These are phyloP conservation scores for Artibeus lituratus DNA, from an alignment of 2,797 vertebrate species.

Conservation along the genomic window DNA sequence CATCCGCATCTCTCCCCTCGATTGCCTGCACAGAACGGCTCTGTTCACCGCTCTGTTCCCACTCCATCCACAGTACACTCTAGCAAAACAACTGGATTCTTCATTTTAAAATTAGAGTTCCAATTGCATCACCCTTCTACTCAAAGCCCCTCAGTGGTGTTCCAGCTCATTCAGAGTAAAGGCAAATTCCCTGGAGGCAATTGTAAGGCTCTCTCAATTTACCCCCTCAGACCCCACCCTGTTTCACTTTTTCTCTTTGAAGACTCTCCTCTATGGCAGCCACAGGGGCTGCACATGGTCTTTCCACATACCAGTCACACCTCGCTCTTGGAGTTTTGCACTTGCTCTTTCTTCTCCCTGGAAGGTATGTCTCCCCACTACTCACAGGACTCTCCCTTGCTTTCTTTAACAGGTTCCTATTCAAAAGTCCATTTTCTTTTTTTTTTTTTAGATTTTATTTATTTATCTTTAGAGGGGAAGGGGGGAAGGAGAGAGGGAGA, in stretches of 20 bases:
- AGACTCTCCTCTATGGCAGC: not conserved
- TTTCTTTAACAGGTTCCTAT: not conserved
- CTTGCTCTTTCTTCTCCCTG: not conserved
- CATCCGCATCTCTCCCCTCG: not conserved
- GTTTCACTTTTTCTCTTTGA: not conserved
- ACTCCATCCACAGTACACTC: not conserved
- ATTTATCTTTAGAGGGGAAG: no score
- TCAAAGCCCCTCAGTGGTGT: not conserved
- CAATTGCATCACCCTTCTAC: not conserved
- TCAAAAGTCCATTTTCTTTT: not conserved
- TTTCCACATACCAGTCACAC: not conserved
- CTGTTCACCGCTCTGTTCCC: not conserved
- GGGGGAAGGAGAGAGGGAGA: no score
- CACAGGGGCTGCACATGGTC: rapidly evolving
- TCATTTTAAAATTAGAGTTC: not conserved
- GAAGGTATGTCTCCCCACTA: not conserved
- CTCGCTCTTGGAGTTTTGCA: not conserved
- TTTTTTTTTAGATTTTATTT: no score
- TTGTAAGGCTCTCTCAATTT: not conserved
- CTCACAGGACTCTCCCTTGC: not conserved
- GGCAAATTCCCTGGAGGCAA: not conserved
- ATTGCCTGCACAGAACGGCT: no score
- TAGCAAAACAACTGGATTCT: not conserved
- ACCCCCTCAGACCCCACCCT: no score
- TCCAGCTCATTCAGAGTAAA: not conserved